phyloP scores from a whole-genome alignment of 2,797 vertebrate species.

The Lophotriccus pileatus region DNA sequence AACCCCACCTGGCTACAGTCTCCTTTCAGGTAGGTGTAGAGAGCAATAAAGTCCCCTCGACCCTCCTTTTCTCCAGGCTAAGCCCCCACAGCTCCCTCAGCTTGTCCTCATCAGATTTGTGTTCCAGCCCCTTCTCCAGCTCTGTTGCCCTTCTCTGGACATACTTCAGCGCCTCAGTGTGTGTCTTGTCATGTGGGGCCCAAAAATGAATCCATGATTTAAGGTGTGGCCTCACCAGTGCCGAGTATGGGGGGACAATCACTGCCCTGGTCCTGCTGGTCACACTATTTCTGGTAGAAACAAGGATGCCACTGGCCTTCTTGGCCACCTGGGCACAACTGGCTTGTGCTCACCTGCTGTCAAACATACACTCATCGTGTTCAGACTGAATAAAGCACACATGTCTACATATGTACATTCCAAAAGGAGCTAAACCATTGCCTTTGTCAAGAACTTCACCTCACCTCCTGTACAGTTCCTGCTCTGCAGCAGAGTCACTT shows the following conservation, averaged over 20 bases:
- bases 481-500: slow-evolving; percentile 29
- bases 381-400: neutral
- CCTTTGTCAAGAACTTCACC: neutral
- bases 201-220: neutral
- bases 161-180: neutral
- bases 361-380: neutral
- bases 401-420: neutral
- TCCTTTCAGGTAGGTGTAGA: neutral
- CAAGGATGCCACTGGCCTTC: neutral
- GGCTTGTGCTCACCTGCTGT: neutral
- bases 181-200: neutral
- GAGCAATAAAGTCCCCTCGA: rapidly evolving
- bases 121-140: neutral
- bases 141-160: rapidly evolving
- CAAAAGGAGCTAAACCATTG: neutral
- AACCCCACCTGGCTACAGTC: too few relatives aligned
- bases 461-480: slow-evolving; percentile 75
- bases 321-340: neutral
- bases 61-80: neutral
- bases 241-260: neutral
- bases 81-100: neutral
- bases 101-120: neutral
- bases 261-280: neutral
- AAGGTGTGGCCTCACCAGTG: neutral
- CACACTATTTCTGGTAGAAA: neutral